Percentiles rank a stretch among this genome's conserved stretches.
Evolutionary conservation across 2,113 vertebrate genomes (phyloP).

Genomic region (Uropsilus gracilis): DNA sequence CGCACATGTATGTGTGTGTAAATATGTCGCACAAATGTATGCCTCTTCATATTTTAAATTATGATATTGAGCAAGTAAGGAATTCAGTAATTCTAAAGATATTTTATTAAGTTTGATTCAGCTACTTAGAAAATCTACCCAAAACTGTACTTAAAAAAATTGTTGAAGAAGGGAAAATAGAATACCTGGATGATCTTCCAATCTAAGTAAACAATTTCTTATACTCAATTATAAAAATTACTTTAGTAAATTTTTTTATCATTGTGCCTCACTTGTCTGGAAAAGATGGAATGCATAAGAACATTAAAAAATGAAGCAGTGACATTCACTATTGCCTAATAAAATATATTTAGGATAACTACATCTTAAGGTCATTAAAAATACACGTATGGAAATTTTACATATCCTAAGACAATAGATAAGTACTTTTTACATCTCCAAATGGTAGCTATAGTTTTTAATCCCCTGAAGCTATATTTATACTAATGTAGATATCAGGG

Average conservation of each 20-base stretch:
- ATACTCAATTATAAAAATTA: background rate
- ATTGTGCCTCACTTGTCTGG: background rate
- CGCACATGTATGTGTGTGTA: background rate
- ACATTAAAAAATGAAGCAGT: background rate
- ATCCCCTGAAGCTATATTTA: background rate
- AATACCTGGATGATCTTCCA: background rate
- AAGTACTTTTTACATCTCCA: background rate
- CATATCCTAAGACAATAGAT: background rate
- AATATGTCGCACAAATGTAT: background rate
- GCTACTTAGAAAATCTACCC: background rate
- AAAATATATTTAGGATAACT: background rate
- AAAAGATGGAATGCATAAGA: background rate
- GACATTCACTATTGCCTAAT: background rate
- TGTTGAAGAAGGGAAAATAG: background rate
- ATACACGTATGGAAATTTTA: background rate
- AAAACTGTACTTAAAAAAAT: background rate
- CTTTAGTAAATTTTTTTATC: background rate
- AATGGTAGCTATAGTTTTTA: background rate
- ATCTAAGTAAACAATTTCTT: background rate
- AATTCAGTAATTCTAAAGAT: background rate
- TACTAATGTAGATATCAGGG: background rate
- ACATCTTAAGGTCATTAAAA: conserved; percentile 15
- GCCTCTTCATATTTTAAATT: background rate
- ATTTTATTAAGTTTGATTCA: background rate
- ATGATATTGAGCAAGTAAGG: background rate